phyloP scores from a whole-genome alignment of 1,140 invertebrate genomes.

The Archivesica marissinica region DNA sequence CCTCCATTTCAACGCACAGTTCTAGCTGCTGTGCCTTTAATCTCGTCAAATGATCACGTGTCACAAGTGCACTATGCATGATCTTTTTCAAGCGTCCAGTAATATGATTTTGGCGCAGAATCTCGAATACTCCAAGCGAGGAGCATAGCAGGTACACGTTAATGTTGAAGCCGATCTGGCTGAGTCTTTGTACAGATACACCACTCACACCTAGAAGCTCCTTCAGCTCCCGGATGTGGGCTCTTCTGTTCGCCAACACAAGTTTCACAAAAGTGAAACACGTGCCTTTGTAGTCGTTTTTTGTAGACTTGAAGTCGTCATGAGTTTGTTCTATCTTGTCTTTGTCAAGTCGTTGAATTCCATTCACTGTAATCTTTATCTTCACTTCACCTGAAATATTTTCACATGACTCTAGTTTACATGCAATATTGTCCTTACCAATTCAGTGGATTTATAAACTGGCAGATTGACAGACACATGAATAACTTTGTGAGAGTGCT shows the following conservation, averaged over 20 bases:
- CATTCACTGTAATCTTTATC: constrained; percentile 47
- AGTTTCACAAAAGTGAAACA: constrained; percentile 49
- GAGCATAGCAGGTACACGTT: constrained; percentile 35
- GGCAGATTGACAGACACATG: too few species aligned
- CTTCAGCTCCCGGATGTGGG: constrained; percentile 32
- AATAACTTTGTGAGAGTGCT: too few species aligned
- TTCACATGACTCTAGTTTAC: too few species aligned
- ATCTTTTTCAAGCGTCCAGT: constrained; percentile 53
- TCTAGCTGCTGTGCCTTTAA: constrained; percentile 29
- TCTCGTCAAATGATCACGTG: constrained; percentile 2
- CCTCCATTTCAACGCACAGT: constrained; percentile 37
- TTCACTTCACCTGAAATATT: constrained; percentile 51
- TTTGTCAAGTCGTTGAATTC: constrained; percentile 13
- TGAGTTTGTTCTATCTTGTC: constrained; percentile 39
- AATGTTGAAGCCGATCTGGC: constrained; percentile 46
- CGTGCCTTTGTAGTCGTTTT: constrained; percentile 49
- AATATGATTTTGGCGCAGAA: constrained; percentile 32
- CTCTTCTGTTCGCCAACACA: constrained; percentile 1
- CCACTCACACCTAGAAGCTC: constrained; percentile 30
- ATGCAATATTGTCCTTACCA: too few species aligned
- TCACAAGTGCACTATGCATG: constrained; percentile 26
- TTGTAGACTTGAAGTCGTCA: constrained; percentile 46
- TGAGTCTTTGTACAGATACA: constrained; percentile 46
- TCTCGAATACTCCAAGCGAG: constrained; percentile 54
- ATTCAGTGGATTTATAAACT: too few species aligned